These are phyloP conservation scores for Betta splendens DNA, from an alignment of 2,797 vertebrate species.

Conservation along the genomic window DNA sequence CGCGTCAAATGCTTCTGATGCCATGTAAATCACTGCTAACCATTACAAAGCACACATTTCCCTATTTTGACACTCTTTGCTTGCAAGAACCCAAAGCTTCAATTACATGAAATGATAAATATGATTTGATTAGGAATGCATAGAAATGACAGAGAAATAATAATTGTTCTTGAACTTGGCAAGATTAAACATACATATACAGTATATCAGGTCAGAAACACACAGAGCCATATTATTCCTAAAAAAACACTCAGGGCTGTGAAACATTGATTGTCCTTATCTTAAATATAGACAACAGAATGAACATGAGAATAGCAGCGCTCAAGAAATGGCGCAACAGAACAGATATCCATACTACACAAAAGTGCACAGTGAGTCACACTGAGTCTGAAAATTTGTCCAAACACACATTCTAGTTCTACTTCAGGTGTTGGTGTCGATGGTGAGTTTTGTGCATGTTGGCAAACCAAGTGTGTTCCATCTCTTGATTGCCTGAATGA, in stretches of 20 bases:
- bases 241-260: constrained; percentile 5
- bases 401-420: no score
- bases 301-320: neutral
- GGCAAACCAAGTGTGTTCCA: no score
- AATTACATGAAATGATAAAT: constrained; percentile 23
- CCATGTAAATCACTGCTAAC: constrained; percentile 54
- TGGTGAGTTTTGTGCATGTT: no score
- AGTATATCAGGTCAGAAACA: constrained; percentile 20
- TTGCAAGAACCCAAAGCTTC: constrained; percentile 37
- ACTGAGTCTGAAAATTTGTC: no score
- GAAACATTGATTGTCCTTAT: constrained; percentile 8
- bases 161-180: neutral
- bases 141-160: constrained; percentile 31
- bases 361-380: no score
- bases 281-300: neutral
- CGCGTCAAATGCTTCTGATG: constrained; percentile 40
- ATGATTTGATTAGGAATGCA: constrained; percentile 31
- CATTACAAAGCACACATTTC: constrained; percentile 53
- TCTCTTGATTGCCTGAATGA: no score
- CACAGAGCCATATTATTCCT: neutral
- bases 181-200: constrained; percentile 11
- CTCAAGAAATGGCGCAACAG: neutral
- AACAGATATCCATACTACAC: no score
- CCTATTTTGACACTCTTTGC: constrained; percentile 54
- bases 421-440: no score